phyloP scores from a whole-genome alignment of 2,888 invertebrate genomes.

The Stictocephala bisonia region DNA sequence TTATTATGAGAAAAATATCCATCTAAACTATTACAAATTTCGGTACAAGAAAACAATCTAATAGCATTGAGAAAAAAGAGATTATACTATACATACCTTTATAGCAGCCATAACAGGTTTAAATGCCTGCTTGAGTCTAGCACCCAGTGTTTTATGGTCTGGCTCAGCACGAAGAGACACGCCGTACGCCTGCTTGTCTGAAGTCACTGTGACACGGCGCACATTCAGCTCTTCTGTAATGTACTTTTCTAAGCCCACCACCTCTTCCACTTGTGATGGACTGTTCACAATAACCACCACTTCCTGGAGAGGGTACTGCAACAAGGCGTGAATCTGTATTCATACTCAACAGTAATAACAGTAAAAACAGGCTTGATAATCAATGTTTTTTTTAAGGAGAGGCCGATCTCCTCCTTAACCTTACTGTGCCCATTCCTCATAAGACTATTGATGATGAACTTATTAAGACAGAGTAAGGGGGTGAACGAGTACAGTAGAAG shows the following conservation, averaged over 20 bases:
- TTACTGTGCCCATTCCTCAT: too few relatives aligned
- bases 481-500: too few relatives aligned
- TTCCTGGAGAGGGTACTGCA: slow-evolving; percentile 90
- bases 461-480: too few relatives aligned
- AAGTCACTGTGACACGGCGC: slow-evolving; percentile 82
- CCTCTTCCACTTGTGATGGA: slow-evolving; percentile 77
- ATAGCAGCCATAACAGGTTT: slow-evolving; percentile 87
- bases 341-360: too few relatives aligned
- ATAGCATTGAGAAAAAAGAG: neutral
- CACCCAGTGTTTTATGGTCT: slow-evolving; percentile 91
- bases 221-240: slow-evolving; percentile 95
- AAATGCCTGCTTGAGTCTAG: slow-evolving; percentile 88
- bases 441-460: too few relatives aligned
- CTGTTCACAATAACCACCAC: slow-evolving; percentile 95
- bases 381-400: too few relatives aligned
- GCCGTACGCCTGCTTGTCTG: slow-evolving; percentile 92
- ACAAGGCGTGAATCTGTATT: too few relatives aligned
- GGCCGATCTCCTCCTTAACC: too few relatives aligned
- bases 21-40: neutral
- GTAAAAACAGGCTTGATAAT: too few relatives aligned
- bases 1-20: too few relatives aligned
- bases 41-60: neutral
- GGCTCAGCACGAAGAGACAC: slow-evolving; percentile 93
- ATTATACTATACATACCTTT: slow-evolving; percentile 66
- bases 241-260: slow-evolving; percentile 78